A percentile compares a stretch with the other conserved stretches of the same genome.
These are phyloP conservation scores for Bombus waltoni DNA, from an alignment of 1,140 invertebrate genomes.

Conservation along the genomic window DNA sequence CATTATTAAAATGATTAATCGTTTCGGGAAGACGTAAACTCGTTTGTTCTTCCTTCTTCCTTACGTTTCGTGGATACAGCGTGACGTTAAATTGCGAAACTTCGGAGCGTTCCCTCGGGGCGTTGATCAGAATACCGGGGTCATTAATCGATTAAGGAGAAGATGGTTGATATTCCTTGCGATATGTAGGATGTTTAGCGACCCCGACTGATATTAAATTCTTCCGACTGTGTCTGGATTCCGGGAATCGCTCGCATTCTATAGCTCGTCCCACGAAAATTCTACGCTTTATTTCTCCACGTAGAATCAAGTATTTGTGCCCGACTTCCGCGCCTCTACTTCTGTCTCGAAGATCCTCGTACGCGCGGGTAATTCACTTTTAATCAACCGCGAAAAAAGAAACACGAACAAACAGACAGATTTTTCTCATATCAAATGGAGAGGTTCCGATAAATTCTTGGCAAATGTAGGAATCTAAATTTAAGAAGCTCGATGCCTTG, in stretches of 20 bases:
- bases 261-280: slow-evolving; percentile 25
- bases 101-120: not conserved
- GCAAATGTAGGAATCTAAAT: not conserved
- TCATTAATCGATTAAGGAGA: slow-evolving; percentile 6
- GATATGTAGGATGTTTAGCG: slow-evolving; percentile 38
- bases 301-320: slow-evolving; percentile 4
- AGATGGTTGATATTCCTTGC: slow-evolving; percentile 30
- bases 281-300: slow-evolving; percentile 42
- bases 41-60: not conserved
- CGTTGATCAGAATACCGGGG: not conserved
- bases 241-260: slow-evolving; percentile 45
- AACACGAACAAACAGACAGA: too few species aligned
- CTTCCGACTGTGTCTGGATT: slow-evolving; percentile 52
- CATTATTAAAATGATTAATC: not conserved
- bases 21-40: not conserved
- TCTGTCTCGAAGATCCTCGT: not conserved
- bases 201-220: slow-evolving; percentile 64
- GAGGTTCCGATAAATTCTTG: too few species aligned
- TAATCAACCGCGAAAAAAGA: not conserved
- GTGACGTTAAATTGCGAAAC: too few species aligned
- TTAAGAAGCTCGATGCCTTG: not conserved
- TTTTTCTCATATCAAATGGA: too few species aligned
- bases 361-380: not conserved
- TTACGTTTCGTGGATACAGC: not conserved
- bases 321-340: not conserved